Percentiles rank a stretch among this genome's conserved stretches.
phyloP scores from a whole-genome alignment of 2,888 invertebrate species.

The Hyposoter dolosus region DNA sequence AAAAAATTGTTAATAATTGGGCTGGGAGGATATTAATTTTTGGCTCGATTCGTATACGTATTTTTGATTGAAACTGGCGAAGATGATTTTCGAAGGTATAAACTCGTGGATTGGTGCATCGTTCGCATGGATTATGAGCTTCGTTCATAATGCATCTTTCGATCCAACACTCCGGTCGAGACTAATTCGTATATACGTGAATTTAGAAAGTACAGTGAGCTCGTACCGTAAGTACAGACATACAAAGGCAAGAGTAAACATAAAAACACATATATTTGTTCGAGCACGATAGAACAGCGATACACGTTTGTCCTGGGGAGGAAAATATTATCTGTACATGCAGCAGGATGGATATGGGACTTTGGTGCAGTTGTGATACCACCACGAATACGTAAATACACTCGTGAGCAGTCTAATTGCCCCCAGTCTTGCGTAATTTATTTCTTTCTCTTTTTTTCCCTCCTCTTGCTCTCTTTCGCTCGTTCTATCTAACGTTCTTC shows the following conservation, averaged over 20 bases:
- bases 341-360: conserved; percentile 36
- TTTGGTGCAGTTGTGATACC: conserved; percentile 19
- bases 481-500: background rate
- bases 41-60: background rate
- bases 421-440: conserved; percentile 56
- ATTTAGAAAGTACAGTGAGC: conserved; percentile 79
- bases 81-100: background rate
- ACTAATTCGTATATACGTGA: conserved; percentile 79
- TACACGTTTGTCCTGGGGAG: conserved; percentile 25
- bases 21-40: background rate
- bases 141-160: conserved; percentile 44
- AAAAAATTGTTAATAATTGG: too few relatives aligned
- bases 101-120: background rate
- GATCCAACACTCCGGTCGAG: conserved; percentile 34
- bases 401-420: conserved; percentile 50
- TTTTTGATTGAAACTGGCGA: background rate
- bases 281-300: conserved; percentile 16
- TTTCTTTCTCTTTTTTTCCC: conserved; percentile 17
- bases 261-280: background rate
- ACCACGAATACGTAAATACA: conserved; percentile 26
- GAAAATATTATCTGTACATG: conserved; percentile 22
- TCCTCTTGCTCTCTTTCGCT: conserved; percentile 20
- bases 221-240: conserved; percentile 11
- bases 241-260: background rate
- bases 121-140: conserved; percentile 28